A percentile compares a stretch with the other conserved stretches of the same genome.
These are phyloP conservation scores for Sitta europaea DNA, from an alignment of 2,113 vertebrate species.

Conservation along the genomic window DNA sequence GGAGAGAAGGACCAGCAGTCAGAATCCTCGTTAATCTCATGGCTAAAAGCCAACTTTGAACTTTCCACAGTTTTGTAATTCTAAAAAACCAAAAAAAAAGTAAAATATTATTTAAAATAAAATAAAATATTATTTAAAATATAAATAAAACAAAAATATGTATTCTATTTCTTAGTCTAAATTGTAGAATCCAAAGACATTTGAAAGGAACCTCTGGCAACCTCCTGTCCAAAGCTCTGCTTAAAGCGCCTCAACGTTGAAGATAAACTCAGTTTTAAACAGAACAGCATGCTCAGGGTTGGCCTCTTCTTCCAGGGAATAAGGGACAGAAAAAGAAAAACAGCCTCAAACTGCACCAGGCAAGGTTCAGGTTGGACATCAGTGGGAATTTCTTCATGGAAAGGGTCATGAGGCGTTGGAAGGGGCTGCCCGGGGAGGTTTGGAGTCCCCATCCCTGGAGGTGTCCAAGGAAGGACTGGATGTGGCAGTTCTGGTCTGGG, in stretches of 20 bases:
- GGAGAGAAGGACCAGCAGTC: not conserved
- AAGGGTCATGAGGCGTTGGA: not conserved
- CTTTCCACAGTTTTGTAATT: not conserved
- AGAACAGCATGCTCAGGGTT: not conserved
- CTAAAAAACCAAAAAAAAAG: too few relatives aligned
- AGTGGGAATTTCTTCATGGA: not conserved
- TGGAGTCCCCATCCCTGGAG: not conserved
- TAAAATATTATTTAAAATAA: too few relatives aligned
- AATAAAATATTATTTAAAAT: too few relatives aligned
- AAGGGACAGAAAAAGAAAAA: accelerated
- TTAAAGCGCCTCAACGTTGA: accelerated
- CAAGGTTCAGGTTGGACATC: not conserved
- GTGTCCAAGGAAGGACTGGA: not conserved
- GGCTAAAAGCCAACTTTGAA: not conserved
- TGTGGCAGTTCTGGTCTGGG: not conserved
- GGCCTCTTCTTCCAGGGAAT: not conserved
- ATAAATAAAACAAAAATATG: too few relatives aligned
- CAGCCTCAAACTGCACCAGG: not conserved
- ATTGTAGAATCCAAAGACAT: not conserved
- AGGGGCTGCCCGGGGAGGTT: not conserved
- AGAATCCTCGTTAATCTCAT: not conserved
- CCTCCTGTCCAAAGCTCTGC: not conserved
- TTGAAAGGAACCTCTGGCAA: not conserved
- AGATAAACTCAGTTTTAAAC: not conserved
- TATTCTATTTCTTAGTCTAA: too few relatives aligned